A percentile compares a stretch with the other conserved stretches of the same genome.
These are phyloP conservation scores for Triplophysa tibetana DNA, from an alignment of 2,113 vertebrate species.

Conservation along the genomic window DNA sequence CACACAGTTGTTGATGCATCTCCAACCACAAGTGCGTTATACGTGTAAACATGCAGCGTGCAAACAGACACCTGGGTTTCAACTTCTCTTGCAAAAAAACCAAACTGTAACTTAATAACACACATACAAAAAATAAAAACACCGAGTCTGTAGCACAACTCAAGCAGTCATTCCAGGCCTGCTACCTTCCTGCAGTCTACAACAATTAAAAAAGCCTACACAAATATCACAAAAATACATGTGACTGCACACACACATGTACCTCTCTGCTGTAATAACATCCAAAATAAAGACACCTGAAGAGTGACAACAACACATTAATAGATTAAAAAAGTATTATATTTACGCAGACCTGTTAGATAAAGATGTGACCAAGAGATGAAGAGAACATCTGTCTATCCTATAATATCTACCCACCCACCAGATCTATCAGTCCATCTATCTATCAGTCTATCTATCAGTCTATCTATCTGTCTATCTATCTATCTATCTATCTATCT, in stretches of 20 bases:
- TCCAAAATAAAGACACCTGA: constrained; percentile 39
- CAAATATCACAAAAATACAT: background rate
- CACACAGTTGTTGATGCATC: background rate
- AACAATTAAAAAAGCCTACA: background rate
- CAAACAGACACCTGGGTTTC: constrained; percentile 38
- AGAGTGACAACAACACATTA: constrained; percentile 16
- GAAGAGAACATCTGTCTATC: background rate
- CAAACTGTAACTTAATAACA: background rate
- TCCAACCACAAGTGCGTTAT: background rate
- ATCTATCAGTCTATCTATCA: background rate
- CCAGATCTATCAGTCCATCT: background rate
- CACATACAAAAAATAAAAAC: background rate
- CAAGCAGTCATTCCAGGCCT: background rate
- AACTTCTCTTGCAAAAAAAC: background rate
- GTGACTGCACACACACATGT: constrained; percentile 13
- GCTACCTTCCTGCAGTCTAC: background rate
- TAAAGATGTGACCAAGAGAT: background rate
- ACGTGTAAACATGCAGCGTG: constrained; percentile 21
- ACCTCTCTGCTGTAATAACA: constrained; percentile 41
- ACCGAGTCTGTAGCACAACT: background rate
- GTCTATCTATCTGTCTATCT: too few relatives aligned
- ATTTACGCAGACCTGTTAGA: background rate
- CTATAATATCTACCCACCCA: too few relatives aligned
- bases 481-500: too few relatives aligned
- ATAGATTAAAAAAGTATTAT: background rate